A percentile compares a stretch with the other conserved stretches of the same genome.
Evolutionary conservation across 2,797 vertebrate genomes (phyloP).

Genomic region (Myotis pilosus): DNA sequence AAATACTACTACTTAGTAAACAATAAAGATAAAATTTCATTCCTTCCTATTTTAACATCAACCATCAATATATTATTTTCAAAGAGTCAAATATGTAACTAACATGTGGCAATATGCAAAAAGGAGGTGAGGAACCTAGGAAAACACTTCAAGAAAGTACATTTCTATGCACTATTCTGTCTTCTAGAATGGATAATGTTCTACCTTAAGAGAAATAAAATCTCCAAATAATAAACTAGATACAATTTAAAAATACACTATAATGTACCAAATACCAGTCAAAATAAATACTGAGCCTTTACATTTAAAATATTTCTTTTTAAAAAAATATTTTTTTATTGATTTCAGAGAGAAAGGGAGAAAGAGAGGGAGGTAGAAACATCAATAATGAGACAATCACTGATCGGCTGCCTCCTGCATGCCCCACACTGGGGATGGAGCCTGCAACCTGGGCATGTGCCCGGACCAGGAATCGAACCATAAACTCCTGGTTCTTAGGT

Average conservation of each 20-base stretch:
- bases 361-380: neutral
- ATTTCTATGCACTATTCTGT: neutral
- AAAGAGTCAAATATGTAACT: neutral
- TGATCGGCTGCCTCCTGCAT: neutral
- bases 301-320: neutral
- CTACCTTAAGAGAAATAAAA: slow-evolving; percentile 14
- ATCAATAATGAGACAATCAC: neutral
- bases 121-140: neutral
- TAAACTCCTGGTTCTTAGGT: neutral
- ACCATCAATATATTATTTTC: slow-evolving; percentile 29
- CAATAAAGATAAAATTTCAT: slow-evolving; percentile 36
- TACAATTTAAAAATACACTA: slow-evolving; percentile 2
- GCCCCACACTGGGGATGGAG: neutral
- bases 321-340: neutral
- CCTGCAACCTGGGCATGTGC: neutral
- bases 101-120: slow-evolving; percentile 13
- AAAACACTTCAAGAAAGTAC: neutral
- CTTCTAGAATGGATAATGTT: neutral
- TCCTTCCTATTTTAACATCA: slow-evolving; percentile 32
- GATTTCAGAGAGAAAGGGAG: no score
- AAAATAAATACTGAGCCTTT: slow-evolving; percentile 37
- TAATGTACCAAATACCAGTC: neutral
- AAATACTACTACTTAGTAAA: slow-evolving; percentile 28
- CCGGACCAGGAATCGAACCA: neutral
- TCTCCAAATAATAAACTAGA: neutral